A percentile compares a stretch with the other conserved stretches of the same genome.
Evolutionary conservation across 2,113 vertebrate genomes (phyloP).

Genomic region (Tragelaphus strepsiceros): DNA sequence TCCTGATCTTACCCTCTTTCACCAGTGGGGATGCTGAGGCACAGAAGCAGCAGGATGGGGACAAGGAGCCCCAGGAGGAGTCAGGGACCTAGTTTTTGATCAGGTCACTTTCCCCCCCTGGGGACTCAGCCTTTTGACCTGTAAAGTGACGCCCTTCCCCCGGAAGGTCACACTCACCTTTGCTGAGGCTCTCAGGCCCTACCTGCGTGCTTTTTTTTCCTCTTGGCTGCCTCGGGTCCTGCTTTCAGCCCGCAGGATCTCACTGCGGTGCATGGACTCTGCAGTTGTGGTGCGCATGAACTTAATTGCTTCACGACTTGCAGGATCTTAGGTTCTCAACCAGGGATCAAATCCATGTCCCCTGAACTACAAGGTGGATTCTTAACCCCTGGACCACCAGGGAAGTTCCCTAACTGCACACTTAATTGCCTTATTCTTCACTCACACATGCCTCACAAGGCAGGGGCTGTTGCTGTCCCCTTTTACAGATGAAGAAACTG

Average conservation of each 20-base stretch:
- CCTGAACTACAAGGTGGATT: neutral
- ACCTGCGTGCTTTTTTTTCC: fast-evolving
- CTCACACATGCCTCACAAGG: neutral
- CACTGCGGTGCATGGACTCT: neutral
- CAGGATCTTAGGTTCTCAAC: neutral
- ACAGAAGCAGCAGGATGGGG: neutral
- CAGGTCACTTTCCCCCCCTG: neutral
- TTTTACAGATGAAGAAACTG: neutral
- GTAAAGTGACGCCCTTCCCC: neutral
- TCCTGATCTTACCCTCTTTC: neutral
- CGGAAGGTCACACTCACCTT: fast-evolving
- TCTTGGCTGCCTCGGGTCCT: neutral
- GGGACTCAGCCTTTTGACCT: neutral
- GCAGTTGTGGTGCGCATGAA: no score
- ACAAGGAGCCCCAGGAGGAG: neutral
- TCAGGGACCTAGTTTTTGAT: neutral
- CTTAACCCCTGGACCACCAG: neutral
- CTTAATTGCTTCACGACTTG: neutral
- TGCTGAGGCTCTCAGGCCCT: neutral
- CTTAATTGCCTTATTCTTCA: fast-evolving
- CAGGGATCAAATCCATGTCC: neutral
- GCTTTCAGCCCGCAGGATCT: neutral
- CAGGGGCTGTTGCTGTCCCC: neutral
- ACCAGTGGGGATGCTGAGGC: neutral
- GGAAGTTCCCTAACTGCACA: neutral